These are phyloP conservation scores for Megaleporinus macrocephalus DNA, from an alignment of 2,113 vertebrate species.

Conservation along the genomic window DNA sequence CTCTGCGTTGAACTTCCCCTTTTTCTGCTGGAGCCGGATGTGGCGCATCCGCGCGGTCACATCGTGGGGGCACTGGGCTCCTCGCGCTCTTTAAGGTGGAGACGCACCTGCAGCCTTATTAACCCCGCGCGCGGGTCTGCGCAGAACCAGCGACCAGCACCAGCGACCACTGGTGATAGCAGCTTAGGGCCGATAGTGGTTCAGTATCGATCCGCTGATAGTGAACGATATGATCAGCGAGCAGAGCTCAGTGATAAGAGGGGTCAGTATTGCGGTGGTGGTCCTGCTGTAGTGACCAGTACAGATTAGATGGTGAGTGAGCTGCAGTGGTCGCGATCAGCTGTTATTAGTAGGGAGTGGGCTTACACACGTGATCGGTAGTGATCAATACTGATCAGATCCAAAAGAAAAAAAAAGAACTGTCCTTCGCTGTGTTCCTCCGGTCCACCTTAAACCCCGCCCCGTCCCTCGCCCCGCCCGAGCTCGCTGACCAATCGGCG, in stretches of 20 bases:
- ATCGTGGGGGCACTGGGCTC: neutral
- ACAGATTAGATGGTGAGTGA: neutral
- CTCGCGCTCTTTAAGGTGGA: slow-evolving; percentile 31
- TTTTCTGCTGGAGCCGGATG: slow-evolving; percentile 79
- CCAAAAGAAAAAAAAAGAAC: too few relatives aligned
- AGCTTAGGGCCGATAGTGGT: neutral
- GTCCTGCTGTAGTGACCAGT: neutral
- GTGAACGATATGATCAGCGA: neutral
- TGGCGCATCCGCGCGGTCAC: slow-evolving; percentile 67
- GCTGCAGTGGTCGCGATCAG: too few relatives aligned
- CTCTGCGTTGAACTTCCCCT: slow-evolving; percentile 77
- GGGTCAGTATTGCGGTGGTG: too few relatives aligned
- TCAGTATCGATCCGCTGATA: neutral
- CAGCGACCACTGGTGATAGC: too few relatives aligned
- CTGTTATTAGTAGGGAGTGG: too few relatives aligned
- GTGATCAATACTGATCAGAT: neutral
- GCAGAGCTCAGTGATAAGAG: neutral
- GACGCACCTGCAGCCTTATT: neutral
- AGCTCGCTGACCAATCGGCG: slow-evolving; percentile 78
- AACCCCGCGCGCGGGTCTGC: neutral
- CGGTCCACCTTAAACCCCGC: slow-evolving; percentile 77
- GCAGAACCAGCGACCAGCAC: too few relatives aligned
- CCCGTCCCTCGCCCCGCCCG: slow-evolving; percentile 66
- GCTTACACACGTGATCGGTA: too few relatives aligned
- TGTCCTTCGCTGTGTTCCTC: neutral